Percentiles rank a stretch among this genome's conserved stretches.
Evolutionary conservation across 2,888 invertebrate genomes (phyloP).

Genomic region (Chymomyza caudatula): DNA sequence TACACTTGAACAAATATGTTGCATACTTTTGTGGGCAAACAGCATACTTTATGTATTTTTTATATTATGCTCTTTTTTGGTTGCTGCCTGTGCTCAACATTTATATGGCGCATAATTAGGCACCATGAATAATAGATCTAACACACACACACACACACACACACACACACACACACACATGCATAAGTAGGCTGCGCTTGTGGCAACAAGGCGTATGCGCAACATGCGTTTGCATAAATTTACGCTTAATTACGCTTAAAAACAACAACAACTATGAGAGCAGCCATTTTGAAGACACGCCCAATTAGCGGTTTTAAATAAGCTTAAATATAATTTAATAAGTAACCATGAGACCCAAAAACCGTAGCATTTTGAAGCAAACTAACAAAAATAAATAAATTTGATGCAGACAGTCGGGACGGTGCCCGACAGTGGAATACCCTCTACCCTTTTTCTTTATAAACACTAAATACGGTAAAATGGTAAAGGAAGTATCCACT

Average conservation of each 20-base stretch:
- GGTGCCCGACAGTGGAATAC: no score
- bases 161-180: not conserved
- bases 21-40: not conserved
- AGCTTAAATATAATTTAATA: conserved; percentile 39
- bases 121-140: conserved; percentile 50
- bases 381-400: no score
- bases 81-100: not conserved
- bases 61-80: not conserved
- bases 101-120: conserved; percentile 38
- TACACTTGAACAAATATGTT: not conserved
- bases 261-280: not conserved
- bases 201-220: conserved; percentile 53
- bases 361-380: no score
- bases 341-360: conserved; percentile 4
- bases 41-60: not conserved
- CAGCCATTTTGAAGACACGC: conserved; percentile 4
- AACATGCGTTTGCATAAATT: conserved; percentile 72
- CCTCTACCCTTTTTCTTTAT: no score
- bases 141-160: not conserved
- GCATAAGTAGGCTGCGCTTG: conserved; percentile 1
- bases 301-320: conserved; percentile 52
- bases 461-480: no score
- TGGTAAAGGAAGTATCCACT: no score
- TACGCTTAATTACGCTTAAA: conserved; percentile 59
- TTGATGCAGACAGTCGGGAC: no score